These are phyloP conservation scores for Latrodectus geometricus DNA, from an alignment of 1,140 invertebrate genomes.

Conservation along the genomic window DNA sequence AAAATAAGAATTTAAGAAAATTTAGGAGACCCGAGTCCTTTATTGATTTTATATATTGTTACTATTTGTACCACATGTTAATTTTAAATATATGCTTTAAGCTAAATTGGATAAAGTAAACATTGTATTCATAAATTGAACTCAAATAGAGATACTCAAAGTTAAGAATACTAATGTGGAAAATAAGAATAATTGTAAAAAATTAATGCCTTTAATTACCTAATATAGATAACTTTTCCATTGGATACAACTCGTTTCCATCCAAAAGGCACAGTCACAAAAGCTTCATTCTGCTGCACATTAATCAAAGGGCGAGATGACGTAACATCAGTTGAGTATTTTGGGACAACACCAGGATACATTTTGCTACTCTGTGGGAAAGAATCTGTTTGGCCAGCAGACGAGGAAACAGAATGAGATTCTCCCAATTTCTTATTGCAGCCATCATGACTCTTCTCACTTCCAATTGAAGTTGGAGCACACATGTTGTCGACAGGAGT, in stretches of 20 bases:
- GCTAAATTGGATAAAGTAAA: no score
- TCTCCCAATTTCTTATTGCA: constrained; percentile 3
- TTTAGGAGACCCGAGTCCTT: no score
- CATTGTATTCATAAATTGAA: no score
- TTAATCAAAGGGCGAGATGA: constrained; percentile 10
- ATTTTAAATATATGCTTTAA: no score
- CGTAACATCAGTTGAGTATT: constrained; percentile 10
- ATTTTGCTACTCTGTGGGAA: constrained; percentile 19
- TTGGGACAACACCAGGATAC: constrained; percentile 9
- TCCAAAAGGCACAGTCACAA: constrained; percentile 72
- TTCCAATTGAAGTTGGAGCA: constrained; percentile 5
- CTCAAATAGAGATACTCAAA: neutral
- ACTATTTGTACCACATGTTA: no score
- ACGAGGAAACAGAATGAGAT: neutral
- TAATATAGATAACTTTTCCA: constrained; percentile 73
- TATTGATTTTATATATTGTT: no score
- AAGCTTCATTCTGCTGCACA: constrained; percentile 44
- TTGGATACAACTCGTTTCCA: constrained; percentile 73
- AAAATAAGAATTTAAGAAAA: no score
- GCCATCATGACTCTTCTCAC: neutral
- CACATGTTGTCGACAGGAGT: constrained; percentile 7
- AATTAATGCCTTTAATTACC: constrained; percentile 68
- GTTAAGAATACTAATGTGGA: no score
- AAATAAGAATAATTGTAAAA: neutral
- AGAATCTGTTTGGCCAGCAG: neutral